These are phyloP conservation scores for Leptodactylus fallax DNA, from an alignment of 2,797 vertebrate species.

Conservation along the genomic window DNA sequence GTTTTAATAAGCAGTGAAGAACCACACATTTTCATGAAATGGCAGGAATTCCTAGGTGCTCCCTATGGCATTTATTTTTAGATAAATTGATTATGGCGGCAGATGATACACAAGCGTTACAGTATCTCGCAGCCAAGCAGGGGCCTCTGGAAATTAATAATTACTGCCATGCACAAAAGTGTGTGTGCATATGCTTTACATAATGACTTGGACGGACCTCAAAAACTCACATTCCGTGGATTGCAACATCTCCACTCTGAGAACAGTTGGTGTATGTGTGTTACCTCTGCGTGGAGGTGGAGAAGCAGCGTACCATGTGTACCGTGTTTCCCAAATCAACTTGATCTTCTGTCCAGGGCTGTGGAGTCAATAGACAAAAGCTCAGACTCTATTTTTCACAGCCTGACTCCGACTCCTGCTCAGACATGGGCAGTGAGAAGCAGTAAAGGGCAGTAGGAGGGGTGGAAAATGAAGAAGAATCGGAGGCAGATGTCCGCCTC, in stretches of 20 bases:
- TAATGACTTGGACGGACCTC: conserved; percentile 59
- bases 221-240: conserved; percentile 45
- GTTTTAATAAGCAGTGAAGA: conserved; percentile 45
- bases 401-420: no score
- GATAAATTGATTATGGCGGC: conserved; percentile 56
- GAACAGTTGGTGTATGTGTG: conserved; percentile 33
- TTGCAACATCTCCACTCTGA: conserved; percentile 23
- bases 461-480: no score
- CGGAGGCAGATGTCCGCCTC: no score
- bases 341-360: conserved; percentile 9
- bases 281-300: conserved; percentile 9
- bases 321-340: neutral
- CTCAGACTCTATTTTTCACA: no score
- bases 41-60: conserved; percentile 58
- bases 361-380: no score
- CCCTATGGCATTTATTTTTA: conserved; percentile 59
- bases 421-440: no score
- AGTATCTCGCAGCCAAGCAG: conserved; percentile 53
- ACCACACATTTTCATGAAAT: conserved; percentile 28
- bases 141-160: conserved; percentile 61
- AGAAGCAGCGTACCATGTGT: neutral
- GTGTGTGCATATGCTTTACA: conserved; percentile 59
- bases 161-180: conserved; percentile 48
- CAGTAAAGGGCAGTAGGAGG: no score
- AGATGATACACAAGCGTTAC: conserved; percentile 60